These are phyloP conservation scores for Salminus brasiliensis DNA, from an alignment of 2,113 vertebrate genomes.

Conservation along the genomic window DNA sequence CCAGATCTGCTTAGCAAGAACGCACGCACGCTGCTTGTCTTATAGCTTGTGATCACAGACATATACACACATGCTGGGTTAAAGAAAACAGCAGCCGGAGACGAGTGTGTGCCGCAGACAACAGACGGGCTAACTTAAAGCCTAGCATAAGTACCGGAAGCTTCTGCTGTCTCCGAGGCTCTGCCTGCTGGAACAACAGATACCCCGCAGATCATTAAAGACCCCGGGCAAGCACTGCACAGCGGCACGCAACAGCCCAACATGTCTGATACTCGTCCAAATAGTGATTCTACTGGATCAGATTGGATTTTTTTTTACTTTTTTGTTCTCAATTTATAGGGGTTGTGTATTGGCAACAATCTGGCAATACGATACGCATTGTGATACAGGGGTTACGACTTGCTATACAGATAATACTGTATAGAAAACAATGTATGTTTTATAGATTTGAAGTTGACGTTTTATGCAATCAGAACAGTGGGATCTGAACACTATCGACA, in stretches of 20 bases:
- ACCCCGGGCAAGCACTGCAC: background rate
- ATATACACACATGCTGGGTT: slow-evolving; percentile 41
- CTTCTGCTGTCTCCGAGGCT: slow-evolving; percentile 29
- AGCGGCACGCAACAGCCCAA: background rate
- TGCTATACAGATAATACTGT: no score
- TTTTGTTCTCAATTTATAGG: no score
- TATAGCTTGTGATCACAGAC: background rate
- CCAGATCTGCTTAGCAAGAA: slow-evolving; percentile 52
- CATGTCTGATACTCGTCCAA: background rate
- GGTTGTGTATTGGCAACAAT: no score
- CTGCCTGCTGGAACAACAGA: slow-evolving; percentile 34
- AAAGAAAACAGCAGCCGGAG: slow-evolving; percentile 61
- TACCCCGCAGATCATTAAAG: slow-evolving; percentile 25
- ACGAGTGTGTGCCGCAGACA: slow-evolving; percentile 18
- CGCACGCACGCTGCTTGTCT: slow-evolving; percentile 58
- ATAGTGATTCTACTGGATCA: no score
- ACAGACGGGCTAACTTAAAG: slow-evolving; percentile 28
- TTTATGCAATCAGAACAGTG: no score
- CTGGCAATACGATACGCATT: no score
- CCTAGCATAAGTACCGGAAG: slow-evolving; percentile 31
- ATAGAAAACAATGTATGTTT: no score
- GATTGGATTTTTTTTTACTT: no score
- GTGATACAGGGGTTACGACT: no score
- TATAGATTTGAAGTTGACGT: no score
- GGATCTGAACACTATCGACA: no score